A percentile compares a stretch with the other conserved stretches of the same genome.
phyloP scores from a whole-genome alignment of 2,113 vertebrate species.

The Microcebus murinus region DNA sequence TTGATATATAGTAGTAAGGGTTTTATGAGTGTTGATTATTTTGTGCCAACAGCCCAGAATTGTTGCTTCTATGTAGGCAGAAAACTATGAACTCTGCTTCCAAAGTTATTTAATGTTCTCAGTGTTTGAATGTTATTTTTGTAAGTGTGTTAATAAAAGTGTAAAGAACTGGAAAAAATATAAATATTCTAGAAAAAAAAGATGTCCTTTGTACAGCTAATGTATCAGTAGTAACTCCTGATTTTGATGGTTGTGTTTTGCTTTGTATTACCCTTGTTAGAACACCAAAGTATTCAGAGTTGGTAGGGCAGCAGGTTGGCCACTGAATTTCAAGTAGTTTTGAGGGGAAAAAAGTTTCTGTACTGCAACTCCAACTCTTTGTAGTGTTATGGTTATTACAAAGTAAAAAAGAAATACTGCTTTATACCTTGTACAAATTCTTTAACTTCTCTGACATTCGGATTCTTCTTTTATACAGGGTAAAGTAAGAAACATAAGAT shows the following conservation, averaged over 20 bases:
- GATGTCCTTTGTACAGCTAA: neutral
- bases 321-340: neutral
- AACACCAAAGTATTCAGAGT: neutral
- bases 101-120: constrained; percentile 90
- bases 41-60: constrained; percentile 92
- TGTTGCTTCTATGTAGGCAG: constrained; percentile 92
- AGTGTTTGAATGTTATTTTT: constrained; percentile 90
- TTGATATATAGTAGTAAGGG: constrained; percentile 87
- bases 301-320: neutral
- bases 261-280: neutral
- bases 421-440: neutral
- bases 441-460: neutral
- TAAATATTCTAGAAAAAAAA: constrained; percentile 85
- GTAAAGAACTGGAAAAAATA: constrained; percentile 88
- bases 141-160: constrained; percentile 89
- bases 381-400: neutral
- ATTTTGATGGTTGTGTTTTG: neutral
- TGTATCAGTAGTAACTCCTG: neutral
- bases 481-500: neutral
- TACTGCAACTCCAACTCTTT: neutral
- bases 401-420: neutral
- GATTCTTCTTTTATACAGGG: neutral
- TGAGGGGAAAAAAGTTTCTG: neutral
- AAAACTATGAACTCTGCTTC: constrained; percentile 87
- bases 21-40: constrained; percentile 92